Base-by-base conservation (phyloP, 2,797 vertebrate genomes). In the Lycodopsis pacificus region DNA sequence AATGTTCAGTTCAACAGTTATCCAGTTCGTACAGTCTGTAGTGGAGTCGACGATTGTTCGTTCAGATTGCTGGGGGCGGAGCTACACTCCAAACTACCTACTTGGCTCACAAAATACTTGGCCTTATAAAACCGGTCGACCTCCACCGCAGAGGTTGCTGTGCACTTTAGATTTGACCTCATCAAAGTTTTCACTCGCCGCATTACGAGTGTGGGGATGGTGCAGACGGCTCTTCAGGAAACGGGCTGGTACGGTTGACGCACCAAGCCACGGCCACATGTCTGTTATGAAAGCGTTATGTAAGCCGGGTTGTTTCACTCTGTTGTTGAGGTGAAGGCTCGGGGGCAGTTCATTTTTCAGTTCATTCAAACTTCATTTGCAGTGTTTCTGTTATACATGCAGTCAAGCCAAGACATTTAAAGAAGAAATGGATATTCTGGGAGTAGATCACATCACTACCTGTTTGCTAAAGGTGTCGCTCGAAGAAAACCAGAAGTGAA, bases 201-300 rank as follows among this genome's bases (percentile, higher is more conserved):
- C 63, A 15, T 72, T 88, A 70, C 56, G 65, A 82, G 38, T 48
- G 77, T 25, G 34, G 46, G 48, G 83, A 70, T 65, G 75, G 78
- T 64, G 56, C 76, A 62, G 71, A 77, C 27, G 36, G 56, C 57
- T 71, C 76, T 74, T 80, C 66, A 80, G 85, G 81, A 86, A 86
- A 79, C 73, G 2, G 65, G 80, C 69, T 79, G 74, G 71, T 80
- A 73, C 44, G 61, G 58, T 68, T 34, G 61, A 53, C 77, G 69
- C 49, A 75, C 72, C 76, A 51, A 80, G 49, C 77, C 3, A 2
- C 12, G 22, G 12, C 61, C 49, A 34, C 65, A 70, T 75, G 69
- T 65, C 67, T 46, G 65, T 79, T 80, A 71, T 71, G 68, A 85
- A 76, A 88, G 54, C 62, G 56, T 85, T 80, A 76, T 48, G 57